Conservation (phyloP, 2,888 invertebrate genomes). For the Siphonodentalium dalli region DNA sequence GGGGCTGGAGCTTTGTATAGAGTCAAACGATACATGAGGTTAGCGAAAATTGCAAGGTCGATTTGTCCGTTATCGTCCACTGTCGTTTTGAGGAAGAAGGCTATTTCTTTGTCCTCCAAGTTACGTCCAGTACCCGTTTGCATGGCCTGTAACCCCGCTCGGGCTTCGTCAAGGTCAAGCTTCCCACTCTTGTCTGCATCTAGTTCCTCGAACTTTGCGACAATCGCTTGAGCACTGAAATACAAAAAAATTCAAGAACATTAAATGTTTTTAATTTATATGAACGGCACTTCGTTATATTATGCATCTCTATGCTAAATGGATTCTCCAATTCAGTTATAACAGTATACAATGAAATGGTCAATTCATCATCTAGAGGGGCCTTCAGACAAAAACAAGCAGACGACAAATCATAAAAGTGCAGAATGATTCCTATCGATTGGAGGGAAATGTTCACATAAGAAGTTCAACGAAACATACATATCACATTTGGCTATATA, state of each 20-base stretch:
- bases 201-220: conserved; percentile 55
- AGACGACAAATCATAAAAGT: no score
- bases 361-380: no score
- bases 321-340: no score
- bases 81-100: conserved; percentile 60
- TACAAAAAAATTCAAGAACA: background rate
- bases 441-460: no score
- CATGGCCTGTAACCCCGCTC: conserved; percentile 46
- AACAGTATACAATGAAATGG: no score
- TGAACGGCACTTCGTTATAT: no score
- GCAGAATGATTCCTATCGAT: no score
- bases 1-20: conserved; percentile 55
- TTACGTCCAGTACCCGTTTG: conserved; percentile 50
- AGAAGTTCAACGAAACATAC: no score
- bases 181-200: conserved; percentile 59
- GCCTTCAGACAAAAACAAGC: no score
- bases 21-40: conserved; percentile 53
- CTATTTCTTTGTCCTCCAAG: conserved; percentile 56
- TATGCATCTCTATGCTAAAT: no score
- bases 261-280: no score
- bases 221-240: conserved; percentile 55
- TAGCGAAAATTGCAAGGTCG: conserved; percentile 58
- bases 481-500: no score
- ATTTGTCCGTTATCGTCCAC: conserved; percentile 54
- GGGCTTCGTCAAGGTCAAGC: conserved; percentile 56